Evolutionary conservation across 2,113 vertebrate genomes (phyloP), one percentile per base, ranked within the genome.

Genomic region (Corynorhinus townsendii): DNA sequence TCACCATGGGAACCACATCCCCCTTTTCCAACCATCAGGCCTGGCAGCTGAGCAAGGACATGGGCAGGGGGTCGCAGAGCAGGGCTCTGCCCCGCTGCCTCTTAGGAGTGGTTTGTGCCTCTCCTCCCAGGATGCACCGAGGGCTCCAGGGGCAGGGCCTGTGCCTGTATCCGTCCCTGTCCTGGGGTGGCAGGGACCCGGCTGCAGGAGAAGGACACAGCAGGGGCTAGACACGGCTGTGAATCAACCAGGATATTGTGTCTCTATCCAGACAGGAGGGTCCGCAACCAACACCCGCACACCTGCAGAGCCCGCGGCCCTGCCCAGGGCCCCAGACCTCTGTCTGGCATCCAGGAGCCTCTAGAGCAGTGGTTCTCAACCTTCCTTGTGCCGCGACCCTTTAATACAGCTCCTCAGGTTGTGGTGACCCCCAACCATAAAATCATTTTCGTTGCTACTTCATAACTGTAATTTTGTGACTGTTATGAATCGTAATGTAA

Each of bases 11-110:
- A 28, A 19, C 76, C 71, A 35, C 9, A 11, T 2, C 28, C 47
- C 47, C 12, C n/a, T 45, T 47, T n/a, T 28, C 86, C 56, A 20
- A 5, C 4, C 30, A 11, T 10, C 47, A 40, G 90, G 59, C 43
- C 68, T 8, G 35, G 64, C 10, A 24, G 17, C 79, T 19, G 85
- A 28, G 15, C 22, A 7, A 38, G 22, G 56, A 5, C 40, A 5
- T 0, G 0, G 15, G 77, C 22, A 54, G 47, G 49, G 16, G 19
- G n/a, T 14, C 72, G 8, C 10, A 43, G 45, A 35, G 62, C 2
- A 1, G 19, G n/a, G 19, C n/a, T n/a, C 45, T 19, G 45, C 9
- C 72, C n/a, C 0, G 4, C 16, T 47, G 45, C 16, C 19, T 11
- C 7, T 47, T 7, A 2, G 38, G 22, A n/a, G 26, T 17, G 66